Evolutionary conservation across 2,888 invertebrate genomes (phyloP).

Genomic region (Aporophyla nigra): DNA sequence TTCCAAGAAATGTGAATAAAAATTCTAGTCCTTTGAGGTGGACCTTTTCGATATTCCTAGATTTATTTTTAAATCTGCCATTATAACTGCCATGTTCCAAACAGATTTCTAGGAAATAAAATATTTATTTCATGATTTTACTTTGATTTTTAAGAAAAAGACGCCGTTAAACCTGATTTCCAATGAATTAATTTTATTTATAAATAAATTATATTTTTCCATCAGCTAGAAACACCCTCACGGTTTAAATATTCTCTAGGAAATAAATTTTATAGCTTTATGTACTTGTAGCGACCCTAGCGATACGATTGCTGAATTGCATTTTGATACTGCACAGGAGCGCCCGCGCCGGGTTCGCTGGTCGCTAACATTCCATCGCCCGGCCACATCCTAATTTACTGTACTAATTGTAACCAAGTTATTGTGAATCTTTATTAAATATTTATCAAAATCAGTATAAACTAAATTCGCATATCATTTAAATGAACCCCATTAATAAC

Average conservation of each 20-base stretch:
- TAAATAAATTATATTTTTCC: neutral
- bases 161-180: neutral
- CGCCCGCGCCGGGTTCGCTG: too few relatives aligned
- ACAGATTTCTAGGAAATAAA: neutral
- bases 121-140: neutral
- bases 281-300: too few relatives aligned
- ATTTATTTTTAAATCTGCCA: neutral
- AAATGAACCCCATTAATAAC: too few relatives aligned
- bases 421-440: too few relatives aligned
- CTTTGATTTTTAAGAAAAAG: neutral
- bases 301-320: too few relatives aligned
- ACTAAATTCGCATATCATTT: too few relatives aligned
- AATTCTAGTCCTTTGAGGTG: conserved; percentile 14
- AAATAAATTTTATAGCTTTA: neutral
- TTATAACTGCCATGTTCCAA: neutral
- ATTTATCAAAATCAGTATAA: too few relatives aligned
- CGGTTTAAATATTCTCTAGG: neutral
- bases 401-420: too few relatives aligned
- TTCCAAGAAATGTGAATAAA: conserved; percentile 15
- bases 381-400: too few relatives aligned
- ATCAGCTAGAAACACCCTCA: neutral
- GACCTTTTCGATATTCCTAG: neutral
- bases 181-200: neutral
- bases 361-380: too few relatives aligned
- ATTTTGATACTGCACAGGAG: too few relatives aligned